A percentile compares a stretch with the other conserved stretches of the same genome.
Conservation (phyloP, 2,113 vertebrate species). For the Ardeotis arabs region DNA sequence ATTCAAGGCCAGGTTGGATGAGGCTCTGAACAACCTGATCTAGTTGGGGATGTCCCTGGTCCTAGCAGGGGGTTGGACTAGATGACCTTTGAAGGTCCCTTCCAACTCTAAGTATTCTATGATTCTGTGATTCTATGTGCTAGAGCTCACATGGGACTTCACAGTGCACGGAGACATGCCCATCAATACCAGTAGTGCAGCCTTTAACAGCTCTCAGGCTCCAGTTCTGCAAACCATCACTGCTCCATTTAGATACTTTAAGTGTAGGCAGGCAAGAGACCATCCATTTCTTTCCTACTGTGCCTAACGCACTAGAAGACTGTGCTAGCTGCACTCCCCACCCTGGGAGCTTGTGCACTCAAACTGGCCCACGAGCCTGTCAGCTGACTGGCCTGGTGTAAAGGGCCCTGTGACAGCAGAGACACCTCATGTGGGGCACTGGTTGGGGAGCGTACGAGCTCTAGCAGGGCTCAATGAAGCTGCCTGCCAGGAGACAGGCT, state of each 20-base stretch:
- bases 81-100: no score
- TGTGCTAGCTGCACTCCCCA: not conserved
- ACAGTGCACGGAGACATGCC: not conserved
- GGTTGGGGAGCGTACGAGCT: fast-evolving
- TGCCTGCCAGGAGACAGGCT: not conserved
- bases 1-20: no score
- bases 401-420: not conserved
- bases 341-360: fast-evolving
- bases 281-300: fast-evolving
- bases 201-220: not conserved
- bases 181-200: not conserved
- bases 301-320: not conserved
- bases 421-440: fast-evolving
- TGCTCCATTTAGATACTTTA: not conserved
- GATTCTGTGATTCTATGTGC: no score
- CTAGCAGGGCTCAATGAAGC: not conserved
- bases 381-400: not conserved
- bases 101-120: no score
- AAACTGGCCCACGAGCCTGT: not conserved
- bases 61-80: no score
- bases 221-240: not conserved
- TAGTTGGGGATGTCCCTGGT: no score
- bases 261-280: not conserved
- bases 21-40: no score
- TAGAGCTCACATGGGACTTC: not conserved